Evolutionary conservation across 2,888 invertebrate genomes (phyloP), one percentile per base, ranked within the genome.

Genomic region (Drepanosiphum platanoidis): DNA sequence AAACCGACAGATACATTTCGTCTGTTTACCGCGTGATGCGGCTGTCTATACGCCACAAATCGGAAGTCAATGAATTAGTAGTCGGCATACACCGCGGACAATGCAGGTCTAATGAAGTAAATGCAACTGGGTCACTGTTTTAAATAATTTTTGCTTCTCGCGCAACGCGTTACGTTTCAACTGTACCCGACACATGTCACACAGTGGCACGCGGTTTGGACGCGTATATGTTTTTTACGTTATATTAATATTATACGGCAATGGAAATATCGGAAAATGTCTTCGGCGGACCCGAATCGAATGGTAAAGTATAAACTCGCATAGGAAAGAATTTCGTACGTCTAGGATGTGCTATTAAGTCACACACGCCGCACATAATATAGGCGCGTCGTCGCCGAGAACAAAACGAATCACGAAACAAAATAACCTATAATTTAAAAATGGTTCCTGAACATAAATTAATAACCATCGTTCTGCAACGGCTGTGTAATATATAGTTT

Each of bases 91-190:
- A n/a, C n/a, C n/a, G n/a, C n/a, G n/a, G 32, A 84, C 84, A 84
- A 84, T 84, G 32, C 9, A 30, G 22, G 22, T 46, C 68, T 84
- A 84, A 84, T 77, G 84, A 84, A 77, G 84, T 70, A 58, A 68
- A 77, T 39, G 77, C 75, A 77, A 77, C 75, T 84, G 58, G 84
- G 84, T 84, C 84, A 84, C 68, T 22, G 13, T 84, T 84, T 77
- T 68, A 36, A 77, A 77, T 82, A 72, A 72, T 72, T 82, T 82
- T 72, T 72, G 81, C 42, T 61, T 72, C 22, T 64, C n/a, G 13
- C 58, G 70, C 61, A 18, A 72, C 39, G 61, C 22, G 61, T 22
- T n/a, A n/a, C 8, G 81, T 82, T 71, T n/a, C n/a, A 82, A 72
- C 81, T 82, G 81, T 82, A 78, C 18, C 32, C 42, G 81, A 72